A percentile compares a stretch with the other conserved stretches of the same genome.
Conservation (phyloP, 2,888 invertebrate genomes). For the Junonia oenone region DNA sequence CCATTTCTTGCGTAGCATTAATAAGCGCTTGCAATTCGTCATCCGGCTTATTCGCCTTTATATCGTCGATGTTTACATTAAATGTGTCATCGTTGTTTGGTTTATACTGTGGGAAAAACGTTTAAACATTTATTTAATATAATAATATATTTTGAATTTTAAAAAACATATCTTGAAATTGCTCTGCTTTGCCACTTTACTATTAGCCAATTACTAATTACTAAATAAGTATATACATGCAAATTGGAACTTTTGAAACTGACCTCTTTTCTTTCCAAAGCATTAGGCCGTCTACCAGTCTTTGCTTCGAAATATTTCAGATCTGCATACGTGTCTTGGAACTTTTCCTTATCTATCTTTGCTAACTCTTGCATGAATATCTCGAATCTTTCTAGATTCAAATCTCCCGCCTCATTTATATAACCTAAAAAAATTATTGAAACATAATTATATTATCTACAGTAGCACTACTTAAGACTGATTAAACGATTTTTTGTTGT, state of each 20-base stretch:
- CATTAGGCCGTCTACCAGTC: constrained; percentile 81
- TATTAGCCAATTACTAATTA: no score
- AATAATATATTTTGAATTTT: no score
- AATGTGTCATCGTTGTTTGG: constrained; percentile 73
- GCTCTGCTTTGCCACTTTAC: no score
- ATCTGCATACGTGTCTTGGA: constrained; percentile 88
- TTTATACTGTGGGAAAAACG: constrained; percentile 56
- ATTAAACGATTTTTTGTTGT: no score
- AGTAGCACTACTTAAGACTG: no score
- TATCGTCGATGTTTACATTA: constrained; percentile 62
- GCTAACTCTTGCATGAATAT: constrained; percentile 88
- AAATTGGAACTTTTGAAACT: no score
- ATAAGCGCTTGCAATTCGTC: constrained; percentile 81
- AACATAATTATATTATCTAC: no score
- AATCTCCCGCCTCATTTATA: constrained; percentile 92
- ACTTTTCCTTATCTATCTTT: constrained; percentile 86
- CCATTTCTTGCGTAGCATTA: constrained; percentile 81
- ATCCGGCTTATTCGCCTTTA: constrained; percentile 58
- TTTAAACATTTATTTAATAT: not conserved
- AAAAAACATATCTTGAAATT: no score
- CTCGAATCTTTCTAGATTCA: constrained; percentile 92
- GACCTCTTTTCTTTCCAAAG: constrained; percentile 62
- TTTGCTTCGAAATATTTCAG: constrained; percentile 90
- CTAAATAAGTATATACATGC: no score
- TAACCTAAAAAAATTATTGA: constrained; percentile 82